phyloP scores from a whole-genome alignment of 1,140 invertebrate genomes.

The Nymphalis io region DNA sequence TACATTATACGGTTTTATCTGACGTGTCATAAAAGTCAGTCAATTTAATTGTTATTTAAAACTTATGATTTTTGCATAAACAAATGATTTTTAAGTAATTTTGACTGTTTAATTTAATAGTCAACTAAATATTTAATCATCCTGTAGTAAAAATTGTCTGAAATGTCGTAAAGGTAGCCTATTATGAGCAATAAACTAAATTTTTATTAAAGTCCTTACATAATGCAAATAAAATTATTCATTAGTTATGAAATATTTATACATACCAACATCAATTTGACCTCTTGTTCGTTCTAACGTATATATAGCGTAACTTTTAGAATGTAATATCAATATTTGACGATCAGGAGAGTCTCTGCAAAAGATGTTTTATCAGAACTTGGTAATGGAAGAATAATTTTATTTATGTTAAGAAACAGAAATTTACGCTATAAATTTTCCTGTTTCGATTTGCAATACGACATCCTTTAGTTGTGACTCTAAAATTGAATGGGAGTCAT shows the following conservation, averaged over 20 bases:
- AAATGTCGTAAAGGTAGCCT: no score
- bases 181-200: no score
- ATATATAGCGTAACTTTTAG: slow-evolving; percentile 64
- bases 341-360: slow-evolving; percentile 58
- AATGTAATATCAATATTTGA: slow-evolving; percentile 67
- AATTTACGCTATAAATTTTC: slow-evolving; percentile 69
- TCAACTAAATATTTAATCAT: no score
- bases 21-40: no score
- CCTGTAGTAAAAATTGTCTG: no score
- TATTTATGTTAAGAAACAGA: slow-evolving; percentile 5
- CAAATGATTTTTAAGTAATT: no score
- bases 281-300: slow-evolving; percentile 55
- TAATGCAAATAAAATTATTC: no score
- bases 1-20: no score
- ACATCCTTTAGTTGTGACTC: slow-evolving; percentile 57
- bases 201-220: no score
- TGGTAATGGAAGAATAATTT: neutral
- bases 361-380: slow-evolving; percentile 19
- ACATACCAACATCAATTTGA: slow-evolving; percentile 62
- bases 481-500: slow-evolving; percentile 51
- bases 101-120: no score
- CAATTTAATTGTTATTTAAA: no score
- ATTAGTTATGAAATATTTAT: neutral
- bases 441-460: slow-evolving; percentile 67
- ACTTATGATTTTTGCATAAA: no score